Conservation (phyloP, 2,888 invertebrate species). For the Chloroclysta siterata region DNA sequence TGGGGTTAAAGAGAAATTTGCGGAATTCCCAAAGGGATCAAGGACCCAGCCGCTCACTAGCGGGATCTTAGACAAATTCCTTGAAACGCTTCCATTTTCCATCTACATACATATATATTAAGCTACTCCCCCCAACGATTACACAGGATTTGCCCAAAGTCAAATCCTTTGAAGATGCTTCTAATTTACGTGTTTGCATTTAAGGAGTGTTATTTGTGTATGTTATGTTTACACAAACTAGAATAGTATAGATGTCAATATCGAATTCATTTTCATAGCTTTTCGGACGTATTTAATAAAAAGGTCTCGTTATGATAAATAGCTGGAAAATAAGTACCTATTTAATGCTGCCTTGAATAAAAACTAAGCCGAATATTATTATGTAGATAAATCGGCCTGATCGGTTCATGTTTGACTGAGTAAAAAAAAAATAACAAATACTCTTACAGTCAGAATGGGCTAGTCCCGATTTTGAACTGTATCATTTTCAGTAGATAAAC, state of each 20-base stretch:
- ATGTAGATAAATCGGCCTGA: no score
- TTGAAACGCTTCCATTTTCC: constrained; percentile 39
- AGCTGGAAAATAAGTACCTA: no score
- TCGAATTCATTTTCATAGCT: not conserved
- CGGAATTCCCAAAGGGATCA: constrained; percentile 60
- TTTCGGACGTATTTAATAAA: not conserved
- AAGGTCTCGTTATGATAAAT: no score
- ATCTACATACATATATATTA: constrained; percentile 36
- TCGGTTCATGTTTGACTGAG: no score
- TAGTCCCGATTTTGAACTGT: not conserved
- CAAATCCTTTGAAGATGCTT: constrained; percentile 33
- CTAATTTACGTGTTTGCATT: constrained; percentile 22
- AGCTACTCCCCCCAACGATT: constrained; percentile 32
- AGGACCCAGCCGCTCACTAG: constrained; percentile 56
- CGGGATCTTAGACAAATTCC: constrained; percentile 57
- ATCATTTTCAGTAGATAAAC: constrained; percentile 49
- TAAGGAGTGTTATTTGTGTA: constrained; percentile 12
- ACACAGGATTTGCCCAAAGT: constrained; percentile 33
- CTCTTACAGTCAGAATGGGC: no score
- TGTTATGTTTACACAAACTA: constrained; percentile 7
- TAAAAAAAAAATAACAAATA: no score
- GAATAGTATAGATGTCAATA: not conserved
- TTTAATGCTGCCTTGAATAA: no score
- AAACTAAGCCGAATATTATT: no score
- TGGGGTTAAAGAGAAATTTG: constrained; percentile 56